These are phyloP conservation scores for Trichogramma evanescens DNA, from an alignment of 2,888 invertebrate species.

Conservation along the genomic window DNA sequence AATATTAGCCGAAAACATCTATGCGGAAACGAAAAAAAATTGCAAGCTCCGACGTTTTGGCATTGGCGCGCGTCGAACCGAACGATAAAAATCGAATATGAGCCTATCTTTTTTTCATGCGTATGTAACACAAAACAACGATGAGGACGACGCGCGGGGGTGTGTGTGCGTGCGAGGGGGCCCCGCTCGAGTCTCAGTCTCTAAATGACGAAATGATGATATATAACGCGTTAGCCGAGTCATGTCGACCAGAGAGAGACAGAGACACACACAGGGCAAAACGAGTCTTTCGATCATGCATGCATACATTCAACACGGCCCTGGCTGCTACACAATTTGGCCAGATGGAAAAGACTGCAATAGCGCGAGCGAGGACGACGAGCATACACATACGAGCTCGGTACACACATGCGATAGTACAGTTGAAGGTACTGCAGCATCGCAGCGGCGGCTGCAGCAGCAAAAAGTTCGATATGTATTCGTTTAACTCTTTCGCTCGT, in stretches of 20 bases:
- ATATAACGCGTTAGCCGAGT: not conserved
- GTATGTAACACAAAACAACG: no score
- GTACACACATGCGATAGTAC: not conserved
- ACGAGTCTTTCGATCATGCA: not conserved
- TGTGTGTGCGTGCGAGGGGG: no score
- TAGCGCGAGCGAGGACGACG: not conserved
- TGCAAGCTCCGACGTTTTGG: no score
- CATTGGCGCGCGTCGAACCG: no score
- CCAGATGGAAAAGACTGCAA: constrained; percentile 5
- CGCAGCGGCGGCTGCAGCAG: not conserved
- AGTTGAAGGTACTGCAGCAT: constrained; percentile 4
- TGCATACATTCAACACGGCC: no score
- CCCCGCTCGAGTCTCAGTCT: no score
- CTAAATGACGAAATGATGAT: constrained; percentile 22
- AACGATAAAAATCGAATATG: no score
- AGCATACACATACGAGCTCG: not conserved
- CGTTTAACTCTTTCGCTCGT: constrained; percentile 39
- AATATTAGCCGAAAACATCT: no score
- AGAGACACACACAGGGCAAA: not conserved
- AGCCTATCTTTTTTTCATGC: no score
- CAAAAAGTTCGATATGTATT: constrained; percentile 29
- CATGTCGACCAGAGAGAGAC: not conserved
- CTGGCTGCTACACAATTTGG: not conserved
- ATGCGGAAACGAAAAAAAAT: no score
- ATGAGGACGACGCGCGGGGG: no score